Base-by-base conservation (phyloP, 2,113 vertebrate species). In the Accipiter virgatus region DNA sequence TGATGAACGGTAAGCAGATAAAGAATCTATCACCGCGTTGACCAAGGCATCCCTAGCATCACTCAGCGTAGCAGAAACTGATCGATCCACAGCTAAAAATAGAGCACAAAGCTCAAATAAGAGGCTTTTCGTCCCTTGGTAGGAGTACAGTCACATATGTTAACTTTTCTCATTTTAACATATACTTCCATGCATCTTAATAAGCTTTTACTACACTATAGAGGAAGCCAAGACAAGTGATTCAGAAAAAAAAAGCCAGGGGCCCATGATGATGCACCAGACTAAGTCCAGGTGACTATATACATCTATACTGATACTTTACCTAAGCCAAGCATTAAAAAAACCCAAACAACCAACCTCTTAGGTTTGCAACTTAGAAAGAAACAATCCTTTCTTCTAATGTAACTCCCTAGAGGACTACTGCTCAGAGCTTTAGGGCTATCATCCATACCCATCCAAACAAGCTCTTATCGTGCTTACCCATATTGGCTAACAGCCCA, bases 401-500 rank as follows among this genome's bases (percentile, higher is more conserved):
- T 21, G 12, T 43, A 58, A 58, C 25, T 34, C 61, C 21, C 45
- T 31, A 75, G 42, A 67, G 38, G 38, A 62, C 65, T 75, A 82
- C 21, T 77, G 68, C 56, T 68, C 32, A 45, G 62, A 75, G 32
- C 42, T 58, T 84, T 58, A 61, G 36, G 55, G 47, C 62, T 34
- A 43, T 15, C 32, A 53, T 17, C 56, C n/a, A 40, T 1, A 0
- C 48, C 7, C 10, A 56, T 13, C 32, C 61, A 65, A 75, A 55
- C 9, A 16, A 62, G 43, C 40, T 74, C 59, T 56, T 32, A 74
- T 31, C 68, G 17, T 25, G 96, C 98, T 75, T 98, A 99, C 99
- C 99, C 99, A 99, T 99, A 88, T 99, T 99, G 68, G 99, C 99
- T 86, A 99, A 88, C 77, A 99, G 97, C n/a, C 99, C 99, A 9